Base-by-base conservation (phyloP, 2,797 vertebrate genomes). In the Acipenser ruthenus region DNA sequence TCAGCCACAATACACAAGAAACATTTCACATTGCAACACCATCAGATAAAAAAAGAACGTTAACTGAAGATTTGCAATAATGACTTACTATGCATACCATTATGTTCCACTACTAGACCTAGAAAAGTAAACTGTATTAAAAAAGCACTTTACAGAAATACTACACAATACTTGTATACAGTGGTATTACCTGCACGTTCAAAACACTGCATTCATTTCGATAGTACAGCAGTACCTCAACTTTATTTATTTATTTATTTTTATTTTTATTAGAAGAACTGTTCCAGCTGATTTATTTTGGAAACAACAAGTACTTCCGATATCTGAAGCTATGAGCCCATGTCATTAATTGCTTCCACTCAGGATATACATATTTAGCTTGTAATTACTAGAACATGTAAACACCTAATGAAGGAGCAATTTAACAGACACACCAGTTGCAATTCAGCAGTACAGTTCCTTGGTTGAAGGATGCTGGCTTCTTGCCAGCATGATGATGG, bases 401-500 rank as follows among this genome's bases (percentile, higher is more conserved):
- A 85, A 81, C 80, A 81, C 69, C 78, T 78, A 55, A 56, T 12
- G 76, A 67, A 74, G 62, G 77, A 58, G 5, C 56, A 8, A 53
- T 64, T 70, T 73, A 79, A 75, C 80, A 37, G 23, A 37, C 23
- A 37, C 23, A 37, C 23, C 23, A 37, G 23, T 37, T 37, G 23
- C 23, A 23, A 23, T 23, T 23, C 23, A 23, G 23, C 23, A 37
- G 23, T 37, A 37, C 23, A 37, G 59, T 66, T 50, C 59, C 62
- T 66, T 12, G 53, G 60, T 64, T 58, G 62, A 68, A 69, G 10
- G 53, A 49, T 15, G 10, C 79, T 92, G 92, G 91, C 90, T 69
- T 0, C 0, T 0, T 48, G 88, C 91, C 92, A 91, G 82, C 15
- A 12, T 15, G 72, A 74, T 86, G 89, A 87, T 69, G 88, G 82